phyloP scores from a whole-genome alignment of 2,113 vertebrate genomes.

The Peromyscus leucopus region DNA sequence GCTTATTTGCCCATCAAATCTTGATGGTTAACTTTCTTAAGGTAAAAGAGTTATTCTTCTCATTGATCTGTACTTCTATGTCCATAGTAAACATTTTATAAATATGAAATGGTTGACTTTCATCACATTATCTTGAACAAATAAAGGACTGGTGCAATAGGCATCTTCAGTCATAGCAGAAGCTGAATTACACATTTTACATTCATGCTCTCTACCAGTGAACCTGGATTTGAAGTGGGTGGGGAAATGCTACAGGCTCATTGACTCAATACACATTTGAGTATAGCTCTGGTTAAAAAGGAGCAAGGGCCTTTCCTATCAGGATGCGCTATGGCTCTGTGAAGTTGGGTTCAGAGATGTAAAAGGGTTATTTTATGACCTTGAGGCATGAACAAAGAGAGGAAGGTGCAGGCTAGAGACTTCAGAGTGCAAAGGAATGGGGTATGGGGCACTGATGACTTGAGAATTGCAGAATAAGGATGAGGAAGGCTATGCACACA shows the following conservation, averaged over 20 bases:
- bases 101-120: not conserved
- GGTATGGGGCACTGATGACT: rapidly evolving
- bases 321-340: not conserved
- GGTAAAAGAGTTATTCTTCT: not conserved
- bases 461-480: not conserved
- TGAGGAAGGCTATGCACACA: not conserved
- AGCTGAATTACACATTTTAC: not conserved
- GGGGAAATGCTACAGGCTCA: not conserved
- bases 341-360: not conserved
- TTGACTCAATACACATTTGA: not conserved
- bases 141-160: not conserved
- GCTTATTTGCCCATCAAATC: not conserved
- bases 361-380: not conserved
- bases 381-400: not conserved
- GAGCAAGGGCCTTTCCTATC: rapidly evolving
- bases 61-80: not conserved
- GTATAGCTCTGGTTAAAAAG: not conserved
- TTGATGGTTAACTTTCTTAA: not conserved
- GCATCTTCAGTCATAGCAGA: not conserved
- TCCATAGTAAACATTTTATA: not conserved
- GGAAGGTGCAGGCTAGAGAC: not conserved
- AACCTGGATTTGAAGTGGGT: not conserved
- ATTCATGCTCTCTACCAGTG: not conserved
- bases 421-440: not conserved
- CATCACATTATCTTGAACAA: not conserved